Conservation (phyloP, 1,140 invertebrate species). For the Stenopsyche tienmushanensis region DNA sequence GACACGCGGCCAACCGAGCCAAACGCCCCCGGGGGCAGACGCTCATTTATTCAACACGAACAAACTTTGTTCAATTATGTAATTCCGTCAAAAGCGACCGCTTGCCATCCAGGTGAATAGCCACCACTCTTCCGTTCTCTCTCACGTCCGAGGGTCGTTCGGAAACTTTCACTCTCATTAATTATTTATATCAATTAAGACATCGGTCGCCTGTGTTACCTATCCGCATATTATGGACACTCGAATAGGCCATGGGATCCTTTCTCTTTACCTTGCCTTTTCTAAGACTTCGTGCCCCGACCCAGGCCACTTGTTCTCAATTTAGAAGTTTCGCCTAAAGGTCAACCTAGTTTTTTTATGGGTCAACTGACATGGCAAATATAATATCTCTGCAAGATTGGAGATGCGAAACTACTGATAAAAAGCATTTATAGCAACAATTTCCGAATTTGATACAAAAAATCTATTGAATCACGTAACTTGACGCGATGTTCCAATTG, state of each 20-base stretch:
- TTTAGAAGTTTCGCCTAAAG: not conserved
- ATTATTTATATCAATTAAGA: conserved; percentile 35
- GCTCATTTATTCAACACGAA: conserved; percentile 36
- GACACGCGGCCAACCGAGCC: conserved; percentile 1
- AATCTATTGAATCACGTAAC: too few species aligned
- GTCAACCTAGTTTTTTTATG: too few species aligned
- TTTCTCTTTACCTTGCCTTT: not conserved
- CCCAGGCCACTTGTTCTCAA: not conserved
- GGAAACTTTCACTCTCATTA: conserved; percentile 16
- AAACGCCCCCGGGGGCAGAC: conserved; percentile 12
- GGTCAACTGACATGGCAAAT: too few species aligned
- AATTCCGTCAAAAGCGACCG: conserved; percentile 37
- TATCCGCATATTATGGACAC: conserved; percentile 6
- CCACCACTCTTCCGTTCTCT: not conserved
- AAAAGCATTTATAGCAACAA: too few species aligned
- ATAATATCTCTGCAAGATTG: too few species aligned
- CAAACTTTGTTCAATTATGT: conserved; percentile 41
- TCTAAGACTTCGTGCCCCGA: too few species aligned
- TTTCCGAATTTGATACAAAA: too few species aligned
- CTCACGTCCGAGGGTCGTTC: not conserved
- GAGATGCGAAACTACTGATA: too few species aligned
- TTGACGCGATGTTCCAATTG: too few species aligned
- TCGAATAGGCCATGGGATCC: not conserved
- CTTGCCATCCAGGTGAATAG: conserved; percentile 9
- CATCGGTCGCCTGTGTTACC: too few species aligned